Conservation (phyloP, 2,888 invertebrate species). For the Augochlorella aurata region DNA sequence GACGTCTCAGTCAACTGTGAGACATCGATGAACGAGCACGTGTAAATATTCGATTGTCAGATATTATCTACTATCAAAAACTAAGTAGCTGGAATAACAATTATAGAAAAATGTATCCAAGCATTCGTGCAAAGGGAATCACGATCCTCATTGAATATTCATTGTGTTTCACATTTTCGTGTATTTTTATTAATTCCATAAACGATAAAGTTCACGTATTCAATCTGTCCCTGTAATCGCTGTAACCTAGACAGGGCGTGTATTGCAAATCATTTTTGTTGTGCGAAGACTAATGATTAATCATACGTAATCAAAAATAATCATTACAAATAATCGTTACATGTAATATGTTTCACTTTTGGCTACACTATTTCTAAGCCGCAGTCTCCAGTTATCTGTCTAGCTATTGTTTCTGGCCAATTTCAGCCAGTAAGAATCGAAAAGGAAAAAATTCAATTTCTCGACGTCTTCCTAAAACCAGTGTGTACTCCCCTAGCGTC, state of each 20-base stretch:
- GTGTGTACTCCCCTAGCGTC: conserved; percentile 18
- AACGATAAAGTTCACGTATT: background rate
- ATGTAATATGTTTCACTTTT: background rate
- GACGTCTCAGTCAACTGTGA: conserved; percentile 14
- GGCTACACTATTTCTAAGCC: background rate
- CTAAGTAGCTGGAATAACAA: background rate
- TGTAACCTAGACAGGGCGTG: background rate
- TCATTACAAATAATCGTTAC: background rate
- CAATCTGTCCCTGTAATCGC: background rate
- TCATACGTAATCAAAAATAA: background rate
- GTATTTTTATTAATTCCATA: background rate
- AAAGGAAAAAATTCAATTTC: background rate
- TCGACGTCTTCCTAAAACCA: background rate
- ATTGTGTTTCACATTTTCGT: background rate
- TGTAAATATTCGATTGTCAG: background rate
- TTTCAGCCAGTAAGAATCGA: background rate
- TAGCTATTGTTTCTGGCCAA: background rate
- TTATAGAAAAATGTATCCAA: background rate
- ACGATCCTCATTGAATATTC: background rate
- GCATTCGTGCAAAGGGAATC: background rate
- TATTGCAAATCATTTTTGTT: background rate
- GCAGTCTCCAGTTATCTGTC: background rate
- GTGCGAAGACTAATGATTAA: background rate
- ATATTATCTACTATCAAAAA: background rate
- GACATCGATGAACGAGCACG: conserved; percentile 11